Base-by-base conservation (phyloP, 2,113 vertebrate species). In the Acrocephalus kingi region DNA sequence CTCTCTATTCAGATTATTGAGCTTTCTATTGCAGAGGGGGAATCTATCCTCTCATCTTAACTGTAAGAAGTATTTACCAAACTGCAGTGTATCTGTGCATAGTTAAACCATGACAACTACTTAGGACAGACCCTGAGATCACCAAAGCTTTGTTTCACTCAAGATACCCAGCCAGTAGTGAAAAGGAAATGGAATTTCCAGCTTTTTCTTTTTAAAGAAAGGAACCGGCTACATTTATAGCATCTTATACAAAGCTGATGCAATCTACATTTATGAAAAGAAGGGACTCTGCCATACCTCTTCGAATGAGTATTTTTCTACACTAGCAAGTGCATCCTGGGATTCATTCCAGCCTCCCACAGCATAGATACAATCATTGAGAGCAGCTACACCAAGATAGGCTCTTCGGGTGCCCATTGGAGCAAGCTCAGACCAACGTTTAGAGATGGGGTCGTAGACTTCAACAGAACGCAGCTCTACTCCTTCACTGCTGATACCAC, bases 291-390 rank as follows among this genome's bases (percentile, higher is more conserved):
- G 64, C 15, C 55, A 17, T 96, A 99, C 99, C 99, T 99, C 99
- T 94, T 99, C 99, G 20, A 99, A 99, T 81, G 99, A 99, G 89
- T 99, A 99, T 94, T 98, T 99, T 96, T 99, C 99, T 84, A 99
- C 99, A 9, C 98, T 99, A 92, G 98, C 98, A 95, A 99, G 98
- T 4, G 99, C 98, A 43, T 99, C 99, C 92, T 99, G 98, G 8
- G 98, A 98, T 94, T 99, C 99, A 41, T 99, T 99, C 98, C 99
- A 99, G 66, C 99, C 99, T 54, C 99, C 99, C 75, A 99, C 97
- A 20, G 99, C 99, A 41, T 99, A 99, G 89, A 99, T 98, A 69
- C 98, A 99, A 93, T 99, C 99, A 23, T 99, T 99, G 92, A 99
- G 98, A 84, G 98, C 98, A 90, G 99, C 98, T 11, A 99, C 98